Base-by-base conservation (phyloP, 1,140 invertebrate species). In the Tenebrio molitor region DNA sequence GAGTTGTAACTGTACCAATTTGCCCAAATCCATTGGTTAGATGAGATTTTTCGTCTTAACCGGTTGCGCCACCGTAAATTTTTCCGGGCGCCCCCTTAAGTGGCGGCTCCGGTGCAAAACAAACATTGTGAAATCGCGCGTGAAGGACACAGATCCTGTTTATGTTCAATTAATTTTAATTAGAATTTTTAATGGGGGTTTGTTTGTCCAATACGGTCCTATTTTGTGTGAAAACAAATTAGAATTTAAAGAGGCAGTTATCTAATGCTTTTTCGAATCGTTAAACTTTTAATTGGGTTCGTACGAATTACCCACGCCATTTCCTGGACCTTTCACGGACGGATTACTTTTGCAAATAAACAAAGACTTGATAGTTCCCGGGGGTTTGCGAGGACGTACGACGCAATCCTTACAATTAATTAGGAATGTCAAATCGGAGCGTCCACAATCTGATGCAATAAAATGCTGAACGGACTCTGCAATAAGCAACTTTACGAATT, bases 111-210 rank as follows among this genome's bases (percentile, higher is more conserved):
- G 12, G 5, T 2, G 36, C 29, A 39, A 39, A 39, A 39, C 36
- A 39, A 39, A 39, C 36, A 12, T 39, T 2, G 12, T 39, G 3
- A 2, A 5, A 2, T 3, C 12, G 36, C n/a, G 5, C 36, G 0
- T 29, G 19, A 58, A 58, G 50, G 23, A 58, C 21, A 58, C 46
- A 58, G 23, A 12, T 12, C 50, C 8, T 58, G 50, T 58, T 58
- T 58, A 33, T 58, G 50, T 58, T 58, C 50, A 23, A 58, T 58
- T 58, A 58, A 58, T 58, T 58, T 58, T 23, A 21, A 58, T 58
- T 53, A 21, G 46, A 53, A 53, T 53, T 58, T 58, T 58, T 58
- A 58, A 58, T 58, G n/a, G 23, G 23, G 42, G 2, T 12, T 15
- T 46, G 42, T 46, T 46, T 46, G 50, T 12, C 36, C n/a, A n/a